Evolutionary conservation across 1,140 invertebrate species (phyloP).

Genomic region (Drosophila tsacasi): DNA sequence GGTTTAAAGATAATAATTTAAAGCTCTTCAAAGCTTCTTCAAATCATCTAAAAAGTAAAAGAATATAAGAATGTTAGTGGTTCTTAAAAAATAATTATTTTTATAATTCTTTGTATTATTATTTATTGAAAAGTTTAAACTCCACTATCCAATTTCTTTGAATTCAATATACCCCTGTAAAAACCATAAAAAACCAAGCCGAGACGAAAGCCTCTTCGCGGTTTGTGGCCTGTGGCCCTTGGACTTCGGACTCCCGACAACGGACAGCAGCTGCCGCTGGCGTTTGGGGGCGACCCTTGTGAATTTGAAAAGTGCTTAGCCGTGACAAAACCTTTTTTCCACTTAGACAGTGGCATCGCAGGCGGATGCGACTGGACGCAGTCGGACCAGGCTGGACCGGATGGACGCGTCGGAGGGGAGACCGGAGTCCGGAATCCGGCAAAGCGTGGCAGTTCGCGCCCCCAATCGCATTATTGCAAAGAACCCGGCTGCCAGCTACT

Average conservation of each 20-base stretch:
- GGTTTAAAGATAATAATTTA: not conserved
- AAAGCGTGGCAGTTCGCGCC: conserved; percentile 55
- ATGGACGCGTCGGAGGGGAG: not conserved
- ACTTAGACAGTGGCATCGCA: conserved; percentile 50
- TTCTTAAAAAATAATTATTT: not conserved
- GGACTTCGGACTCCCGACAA: conserved; percentile 8
- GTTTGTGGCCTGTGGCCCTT: conserved; percentile 50
- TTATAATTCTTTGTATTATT: not conserved
- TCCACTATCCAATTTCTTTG: not conserved
- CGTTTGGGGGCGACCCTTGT: conserved; percentile 48
- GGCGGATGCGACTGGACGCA: conserved; percentile 15
- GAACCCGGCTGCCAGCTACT: conserved; percentile 55
- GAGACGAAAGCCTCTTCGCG: conserved; percentile 41
- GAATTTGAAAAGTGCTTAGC: conserved; percentile 74
- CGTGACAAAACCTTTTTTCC: conserved; percentile 78
- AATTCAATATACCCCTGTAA: not conserved
- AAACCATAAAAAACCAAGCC: not conserved
- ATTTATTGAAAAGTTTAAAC: not conserved
- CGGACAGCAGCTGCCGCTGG: conserved; percentile 36
- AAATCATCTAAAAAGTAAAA: not conserved
- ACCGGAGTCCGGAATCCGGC: conserved; percentile 30
- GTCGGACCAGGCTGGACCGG: conserved; percentile 17
- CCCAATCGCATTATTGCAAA: conserved; percentile 60
- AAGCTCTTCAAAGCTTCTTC: not conserved
- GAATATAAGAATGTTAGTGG: too few species aligned